Conservation (phyloP, 2,888 invertebrate species). For the Ichneumoninae sp. region DNA sequence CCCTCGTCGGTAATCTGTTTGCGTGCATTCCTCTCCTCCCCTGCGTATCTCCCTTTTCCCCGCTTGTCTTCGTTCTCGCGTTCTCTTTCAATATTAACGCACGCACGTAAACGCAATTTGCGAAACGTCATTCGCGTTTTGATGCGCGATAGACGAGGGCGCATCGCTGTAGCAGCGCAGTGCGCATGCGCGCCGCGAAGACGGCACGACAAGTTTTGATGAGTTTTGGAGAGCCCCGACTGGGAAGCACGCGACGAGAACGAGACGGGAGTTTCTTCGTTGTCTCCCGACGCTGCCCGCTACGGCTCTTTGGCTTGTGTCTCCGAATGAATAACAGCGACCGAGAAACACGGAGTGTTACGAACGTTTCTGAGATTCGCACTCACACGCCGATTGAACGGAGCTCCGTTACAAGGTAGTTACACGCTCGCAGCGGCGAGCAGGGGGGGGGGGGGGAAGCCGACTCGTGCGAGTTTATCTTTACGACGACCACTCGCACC, state of each 20-base stretch:
- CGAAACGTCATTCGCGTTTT: neutral
- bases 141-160: neutral
- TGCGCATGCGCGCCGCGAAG: neutral
- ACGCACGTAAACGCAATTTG: neutral
- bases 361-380: constrained; percentile 28
- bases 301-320: neutral
- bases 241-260: neutral
- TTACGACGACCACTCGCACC: constrained; percentile 42
- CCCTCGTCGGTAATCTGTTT: constrained; percentile 66
- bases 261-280: neutral
- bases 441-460: constrained; percentile 10
- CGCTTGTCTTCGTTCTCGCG: neutral
- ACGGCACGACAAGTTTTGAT: neutral
- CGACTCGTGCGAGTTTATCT: constrained; percentile 57
- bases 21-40: constrained; percentile 35
- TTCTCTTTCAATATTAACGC: constrained; percentile 3
- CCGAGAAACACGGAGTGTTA: constrained; percentile 5
- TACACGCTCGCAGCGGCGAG: constrained; percentile 53
- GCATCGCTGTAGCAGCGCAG: neutral
- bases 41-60: constrained; percentile 12
- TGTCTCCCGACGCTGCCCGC: constrained; percentile 19
- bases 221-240: neutral
- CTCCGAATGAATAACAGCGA: constrained; percentile 50
- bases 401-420: constrained; percentile 67
- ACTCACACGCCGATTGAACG: constrained; percentile 52